These are phyloP conservation scores for Alca torda DNA, from an alignment of 2,797 vertebrate genomes.

Conservation along the genomic window DNA sequence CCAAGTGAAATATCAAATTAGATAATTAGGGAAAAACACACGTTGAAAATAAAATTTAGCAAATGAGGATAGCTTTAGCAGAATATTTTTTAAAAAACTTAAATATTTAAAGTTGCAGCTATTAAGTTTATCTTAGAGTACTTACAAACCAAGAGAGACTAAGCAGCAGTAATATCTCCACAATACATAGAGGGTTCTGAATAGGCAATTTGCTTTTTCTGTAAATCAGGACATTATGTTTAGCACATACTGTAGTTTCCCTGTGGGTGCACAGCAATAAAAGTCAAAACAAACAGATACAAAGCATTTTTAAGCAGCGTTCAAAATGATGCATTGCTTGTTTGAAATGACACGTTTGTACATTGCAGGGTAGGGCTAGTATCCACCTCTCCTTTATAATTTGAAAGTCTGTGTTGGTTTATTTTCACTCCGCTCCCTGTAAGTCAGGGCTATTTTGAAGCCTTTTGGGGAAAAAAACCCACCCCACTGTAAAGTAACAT, in stretches of 20 bases:
- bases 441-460: constrained; percentile 7
- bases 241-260: background rate
- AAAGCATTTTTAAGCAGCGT: constrained; percentile 11
- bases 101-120: background rate
- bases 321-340: constrained; percentile 23
- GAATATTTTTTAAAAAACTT: background rate
- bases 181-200: constrained; percentile 3
- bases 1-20: background rate
- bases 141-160: background rate
- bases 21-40: background rate
- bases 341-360: constrained; percentile 36
- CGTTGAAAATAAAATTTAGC: background rate
- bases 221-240: constrained; percentile 55
- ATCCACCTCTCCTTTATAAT: constrained; percentile 42
- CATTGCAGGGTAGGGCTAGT: constrained; percentile 21
- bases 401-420: background rate
- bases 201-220: constrained; percentile 16
- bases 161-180: constrained; percentile 12
- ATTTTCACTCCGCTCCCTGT: background rate
- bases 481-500: background rate
- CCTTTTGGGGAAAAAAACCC: background rate
- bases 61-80: background rate
- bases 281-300: constrained; percentile 54
- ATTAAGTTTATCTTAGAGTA: background rate
- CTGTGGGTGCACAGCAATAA: constrained; percentile 12